These are phyloP conservation scores for Drosophila sturtevanti DNA, from an alignment of 1,140 invertebrate species.

Conservation along the genomic window DNA sequence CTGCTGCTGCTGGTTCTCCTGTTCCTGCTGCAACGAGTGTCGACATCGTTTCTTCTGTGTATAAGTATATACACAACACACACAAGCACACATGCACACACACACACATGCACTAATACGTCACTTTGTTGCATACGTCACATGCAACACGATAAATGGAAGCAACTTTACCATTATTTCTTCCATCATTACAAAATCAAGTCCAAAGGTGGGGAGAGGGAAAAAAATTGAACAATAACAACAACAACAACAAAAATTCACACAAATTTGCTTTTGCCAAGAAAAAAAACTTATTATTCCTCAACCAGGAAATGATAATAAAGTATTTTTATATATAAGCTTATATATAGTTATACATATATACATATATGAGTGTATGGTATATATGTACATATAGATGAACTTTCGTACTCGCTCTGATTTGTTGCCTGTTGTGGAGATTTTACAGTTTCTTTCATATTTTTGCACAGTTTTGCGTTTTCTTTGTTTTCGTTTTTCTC, in stretches of 20 bases:
- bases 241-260: neutral
- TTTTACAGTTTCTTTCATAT: conserved; percentile 51
- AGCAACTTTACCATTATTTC: neutral
- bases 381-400: conserved; percentile 3
- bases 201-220: conserved; percentile 1
- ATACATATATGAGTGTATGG: neutral
- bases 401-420: conserved; percentile 59
- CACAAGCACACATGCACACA: conserved; percentile 16
- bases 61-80: conserved; percentile 49
- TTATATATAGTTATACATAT: conserved; percentile 1
- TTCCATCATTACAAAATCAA: conserved; percentile 47
- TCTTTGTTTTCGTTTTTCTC: conserved; percentile 19
- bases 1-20: neutral
- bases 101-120: conserved; percentile 22
- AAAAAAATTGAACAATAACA: neutral
- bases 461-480: conserved; percentile 24
- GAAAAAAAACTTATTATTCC: neutral
- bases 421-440: conserved; percentile 61
- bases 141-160: conserved; percentile 63
- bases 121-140: conserved; percentile 72
- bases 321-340: conserved; percentile 6
- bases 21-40: conserved; percentile 61
- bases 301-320: conserved; percentile 5
- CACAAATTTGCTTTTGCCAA: conserved; percentile 8
- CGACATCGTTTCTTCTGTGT: conserved; percentile 26